A percentile compares a stretch with the other conserved stretches of the same genome.
These are phyloP conservation scores for Tympanuchus pallidicinctus DNA, from an alignment of 2,113 vertebrate genomes.

Conservation along the genomic window DNA sequence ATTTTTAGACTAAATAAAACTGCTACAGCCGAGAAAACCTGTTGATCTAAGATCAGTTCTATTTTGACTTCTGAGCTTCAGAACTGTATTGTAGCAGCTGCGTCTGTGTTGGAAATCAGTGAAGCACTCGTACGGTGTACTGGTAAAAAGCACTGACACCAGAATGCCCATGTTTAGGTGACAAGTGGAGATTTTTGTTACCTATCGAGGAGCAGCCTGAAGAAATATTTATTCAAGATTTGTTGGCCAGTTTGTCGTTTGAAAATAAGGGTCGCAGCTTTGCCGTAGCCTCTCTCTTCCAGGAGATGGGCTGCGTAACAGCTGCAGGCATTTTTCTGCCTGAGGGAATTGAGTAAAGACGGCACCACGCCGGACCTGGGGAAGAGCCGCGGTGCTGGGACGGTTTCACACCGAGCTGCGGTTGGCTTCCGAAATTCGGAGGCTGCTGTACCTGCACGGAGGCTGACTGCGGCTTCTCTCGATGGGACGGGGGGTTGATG, in stretches of 20 bases:
- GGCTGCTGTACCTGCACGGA: neutral
- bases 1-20: neutral
- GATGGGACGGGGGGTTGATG: neutral
- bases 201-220: neutral
- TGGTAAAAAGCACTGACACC: neutral
- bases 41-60: neutral
- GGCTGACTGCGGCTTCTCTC: neutral
- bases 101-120: neutral
- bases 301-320: neutral
- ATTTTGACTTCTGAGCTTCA: neutral
- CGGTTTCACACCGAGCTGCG: neutral
- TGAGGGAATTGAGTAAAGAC: neutral
- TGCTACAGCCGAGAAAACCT: neutral
- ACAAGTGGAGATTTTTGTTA: neutral
- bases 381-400: accelerated
- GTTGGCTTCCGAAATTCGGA: neutral
- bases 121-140: neutral
- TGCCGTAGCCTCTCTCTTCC: neutral
- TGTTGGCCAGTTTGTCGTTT: neutral
- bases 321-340: neutral
- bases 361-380: neutral
- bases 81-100: neutral
- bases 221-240: neutral
- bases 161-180: neutral
- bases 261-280: neutral